A percentile compares a stretch with the other conserved stretches of the same genome.
These are phyloP conservation scores for Drosophila vallismaia DNA, from an alignment of 2,888 invertebrate genomes.

Conservation along the genomic window DNA sequence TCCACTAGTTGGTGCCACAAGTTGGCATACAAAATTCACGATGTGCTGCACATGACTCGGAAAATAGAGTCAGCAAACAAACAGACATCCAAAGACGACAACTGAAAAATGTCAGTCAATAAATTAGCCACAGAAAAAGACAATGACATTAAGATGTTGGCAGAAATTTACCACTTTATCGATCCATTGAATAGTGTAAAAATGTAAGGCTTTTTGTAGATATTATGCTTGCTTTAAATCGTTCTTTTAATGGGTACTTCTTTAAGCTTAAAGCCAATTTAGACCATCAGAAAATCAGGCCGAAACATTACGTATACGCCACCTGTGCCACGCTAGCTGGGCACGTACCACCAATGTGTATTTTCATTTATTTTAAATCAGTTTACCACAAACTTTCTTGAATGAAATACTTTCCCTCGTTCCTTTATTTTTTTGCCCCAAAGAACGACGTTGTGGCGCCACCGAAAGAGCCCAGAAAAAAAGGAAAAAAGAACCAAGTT, in stretches of 20 bases:
- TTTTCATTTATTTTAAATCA: conserved; percentile 44
- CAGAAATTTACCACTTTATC: conserved; percentile 9
- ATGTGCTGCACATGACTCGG: conserved; percentile 28
- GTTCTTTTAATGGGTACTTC: neutral
- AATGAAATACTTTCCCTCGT: conserved; percentile 12
- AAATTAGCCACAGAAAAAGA: conserved; percentile 20
- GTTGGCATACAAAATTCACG: conserved; percentile 33
- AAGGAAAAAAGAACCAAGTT: conserved; percentile 13
- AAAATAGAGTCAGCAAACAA: conserved; percentile 25
- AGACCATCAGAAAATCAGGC: conserved; percentile 28
- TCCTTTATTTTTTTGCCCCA: neutral
- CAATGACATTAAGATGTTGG: conserved; percentile 2
- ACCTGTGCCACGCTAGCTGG: conserved; percentile 32
- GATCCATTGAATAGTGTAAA: conserved; percentile 3
- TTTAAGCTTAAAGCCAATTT: neutral
- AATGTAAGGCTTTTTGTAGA: neutral
- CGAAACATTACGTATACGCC: conserved; percentile 56
- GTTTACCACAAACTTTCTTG: conserved; percentile 40
- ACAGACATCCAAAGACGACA: neutral
- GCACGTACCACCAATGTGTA: conserved; percentile 55
- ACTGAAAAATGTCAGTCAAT: conserved; percentile 37
- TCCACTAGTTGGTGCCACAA: conserved; percentile 16
- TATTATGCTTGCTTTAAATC: neutral
- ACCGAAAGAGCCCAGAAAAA: neutral
- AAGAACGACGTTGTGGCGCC: conserved; percentile 30